phyloP scores from a whole-genome alignment of 2,113 vertebrate species.

The Dolichallabes microphthalmus region DNA sequence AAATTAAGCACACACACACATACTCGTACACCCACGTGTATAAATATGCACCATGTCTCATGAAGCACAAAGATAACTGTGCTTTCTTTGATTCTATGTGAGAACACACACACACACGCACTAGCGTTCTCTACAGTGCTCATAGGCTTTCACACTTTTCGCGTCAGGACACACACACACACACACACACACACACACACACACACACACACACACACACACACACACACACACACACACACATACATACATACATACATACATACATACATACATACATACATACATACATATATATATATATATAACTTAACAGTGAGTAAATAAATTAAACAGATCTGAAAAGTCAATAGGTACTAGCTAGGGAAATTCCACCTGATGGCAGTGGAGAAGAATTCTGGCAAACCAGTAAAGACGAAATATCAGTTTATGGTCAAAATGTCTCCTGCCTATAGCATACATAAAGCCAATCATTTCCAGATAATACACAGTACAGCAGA shows the following conservation, averaged over 20 bases:
- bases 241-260: too few relatives aligned
- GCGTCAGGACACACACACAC: too few relatives aligned
- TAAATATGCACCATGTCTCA: constrained; percentile 3
- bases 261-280: too few relatives aligned
- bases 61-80: neutral
- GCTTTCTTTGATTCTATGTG: neutral
- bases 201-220: too few relatives aligned
- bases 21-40: neutral
- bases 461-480: neutral
- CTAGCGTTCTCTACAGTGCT: too few relatives aligned
- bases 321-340: neutral
- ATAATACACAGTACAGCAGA: neutral
- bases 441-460: neutral
- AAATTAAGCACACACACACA: neutral
- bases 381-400: neutral
- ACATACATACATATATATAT: too few relatives aligned
- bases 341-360: neutral
- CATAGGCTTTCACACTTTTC: too few relatives aligned
- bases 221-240: too few relatives aligned
- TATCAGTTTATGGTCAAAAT: neutral
- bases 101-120: too few relatives aligned
- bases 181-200: too few relatives aligned
- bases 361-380: neutral
- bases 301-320: neutral
- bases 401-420: neutral